Base-by-base conservation (phyloP, 2,888 invertebrate species). In the Panzeria rudis region DNA sequence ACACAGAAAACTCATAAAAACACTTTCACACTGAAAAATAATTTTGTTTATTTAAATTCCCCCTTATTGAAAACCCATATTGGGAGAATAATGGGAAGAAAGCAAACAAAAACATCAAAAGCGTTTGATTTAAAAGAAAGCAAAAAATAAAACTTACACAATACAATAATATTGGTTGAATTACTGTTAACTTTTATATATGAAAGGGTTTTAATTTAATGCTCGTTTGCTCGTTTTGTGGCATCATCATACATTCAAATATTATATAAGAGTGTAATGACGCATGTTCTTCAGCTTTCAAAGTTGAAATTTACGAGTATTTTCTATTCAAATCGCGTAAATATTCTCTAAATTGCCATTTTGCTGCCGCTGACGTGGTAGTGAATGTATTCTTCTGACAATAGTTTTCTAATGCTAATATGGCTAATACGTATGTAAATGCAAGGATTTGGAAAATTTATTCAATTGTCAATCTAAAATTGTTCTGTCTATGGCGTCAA, bases 381-480 rank as follows among this genome's bases (percentile, higher is more conserved):
- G 62, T 59, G 66, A 47, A 13, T 75, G 61, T 47, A 47, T 44
- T 52, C 44, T 54, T 61, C 20, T 69, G 82, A 85, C 85, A 85
- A 85, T 86, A 79, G 82, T 84, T 84, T 78, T 78, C 84, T 89
- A 89, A 90, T 90, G 89, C 89, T 90, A 91, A 90, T 91, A 87
- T 89, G 88, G 61, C 81, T 83, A 89, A 90, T 90, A 88, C 87
- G 87, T 90, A 78, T 84, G 84, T 88, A 90, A 90, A 88, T 87
- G 87, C 90, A 90, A 88, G 89, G 89, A 90, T 89, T 89, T 90
- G 91, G 90, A 91, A 91, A 91, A 91, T 91, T 89, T 90, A 91
- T 91, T 90, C 90, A 90, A 90, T 90, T 90, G 90, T 89, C 56
- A 54, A 81, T 79, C 32, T 9, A 13, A 35, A 69, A 68, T 68